phyloP scores from a whole-genome alignment of 2,113 vertebrate species.

The Cacatua alba region DNA sequence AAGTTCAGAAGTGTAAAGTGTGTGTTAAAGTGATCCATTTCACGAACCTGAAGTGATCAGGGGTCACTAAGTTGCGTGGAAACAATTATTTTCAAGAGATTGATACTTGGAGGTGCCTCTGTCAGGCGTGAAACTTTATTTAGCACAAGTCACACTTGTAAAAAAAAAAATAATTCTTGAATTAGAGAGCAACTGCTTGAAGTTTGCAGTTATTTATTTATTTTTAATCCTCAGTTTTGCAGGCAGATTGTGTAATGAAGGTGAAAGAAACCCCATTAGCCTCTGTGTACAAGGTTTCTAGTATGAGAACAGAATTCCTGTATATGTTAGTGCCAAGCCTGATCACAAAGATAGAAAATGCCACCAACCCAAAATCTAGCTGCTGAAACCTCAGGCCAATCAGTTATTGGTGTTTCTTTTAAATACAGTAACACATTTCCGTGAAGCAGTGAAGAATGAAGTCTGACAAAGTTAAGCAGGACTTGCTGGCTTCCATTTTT shows the following conservation, averaged over 20 bases:
- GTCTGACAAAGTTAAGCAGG: not conserved
- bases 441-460: not conserved
- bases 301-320: not conserved
- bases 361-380: not conserved
- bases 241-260: too few relatives aligned
- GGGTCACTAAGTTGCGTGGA: not conserved
- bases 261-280: fast-evolving
- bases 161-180: not conserved
- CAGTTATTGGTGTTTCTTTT: not conserved
- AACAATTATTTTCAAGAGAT: not conserved
- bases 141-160: not conserved
- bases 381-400: not conserved
- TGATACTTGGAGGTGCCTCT: not conserved
- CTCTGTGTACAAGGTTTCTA: not conserved
- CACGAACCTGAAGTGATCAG: fast-evolving
- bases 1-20: not conserved
- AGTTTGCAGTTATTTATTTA: not conserved
- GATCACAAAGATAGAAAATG: not conserved
- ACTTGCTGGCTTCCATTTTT: not conserved
- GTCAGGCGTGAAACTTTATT: not conserved
- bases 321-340: not conserved
- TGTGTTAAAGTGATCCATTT: not conserved
- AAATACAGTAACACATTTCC: not conserved
- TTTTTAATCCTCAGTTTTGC: not conserved
- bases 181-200: not conserved